Evolutionary conservation across 2,113 vertebrate species (phyloP).

Genomic region (Corydoras sp.): DNA sequence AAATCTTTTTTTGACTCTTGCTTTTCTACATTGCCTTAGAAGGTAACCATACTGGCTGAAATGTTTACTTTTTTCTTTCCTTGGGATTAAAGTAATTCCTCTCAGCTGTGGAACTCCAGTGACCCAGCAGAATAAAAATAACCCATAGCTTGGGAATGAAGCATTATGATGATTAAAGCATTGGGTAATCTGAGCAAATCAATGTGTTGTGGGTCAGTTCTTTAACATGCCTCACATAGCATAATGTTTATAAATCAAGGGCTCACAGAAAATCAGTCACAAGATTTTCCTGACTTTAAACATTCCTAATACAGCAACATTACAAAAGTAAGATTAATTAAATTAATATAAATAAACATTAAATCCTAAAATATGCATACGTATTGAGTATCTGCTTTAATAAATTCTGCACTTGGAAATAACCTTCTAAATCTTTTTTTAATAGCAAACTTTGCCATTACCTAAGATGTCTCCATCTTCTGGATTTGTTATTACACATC

Average conservation of each 20-base stretch:
- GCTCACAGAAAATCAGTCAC: too few relatives aligned
- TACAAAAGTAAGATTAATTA: neutral
- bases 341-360: neutral
- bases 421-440: neutral
- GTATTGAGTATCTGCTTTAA: neutral
- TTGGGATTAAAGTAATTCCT: constrained; percentile 52
- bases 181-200: constrained; percentile 22
- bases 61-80: constrained; percentile 56
- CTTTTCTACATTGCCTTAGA: constrained; percentile 50
- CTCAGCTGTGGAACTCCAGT: constrained; percentile 47
- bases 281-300: neutral
- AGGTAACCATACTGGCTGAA: constrained; percentile 51
- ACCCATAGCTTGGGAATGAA: constrained; percentile 27
- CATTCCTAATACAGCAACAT: neutral
- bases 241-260: neutral
- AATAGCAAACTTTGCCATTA: constrained; percentile 3
- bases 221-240: neutral
- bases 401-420: neutral
- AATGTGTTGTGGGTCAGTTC: constrained; percentile 9
- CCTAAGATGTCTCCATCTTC: constrained; percentile 34
- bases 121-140: constrained; percentile 52
- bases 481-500: constrained; percentile 24
- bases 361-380: neutral
- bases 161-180: constrained; percentile 18
- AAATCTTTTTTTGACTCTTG: neutral